Conservation (phyloP, 2,888 invertebrate genomes). For the Caenorhabditis sulstoni region DNA sequence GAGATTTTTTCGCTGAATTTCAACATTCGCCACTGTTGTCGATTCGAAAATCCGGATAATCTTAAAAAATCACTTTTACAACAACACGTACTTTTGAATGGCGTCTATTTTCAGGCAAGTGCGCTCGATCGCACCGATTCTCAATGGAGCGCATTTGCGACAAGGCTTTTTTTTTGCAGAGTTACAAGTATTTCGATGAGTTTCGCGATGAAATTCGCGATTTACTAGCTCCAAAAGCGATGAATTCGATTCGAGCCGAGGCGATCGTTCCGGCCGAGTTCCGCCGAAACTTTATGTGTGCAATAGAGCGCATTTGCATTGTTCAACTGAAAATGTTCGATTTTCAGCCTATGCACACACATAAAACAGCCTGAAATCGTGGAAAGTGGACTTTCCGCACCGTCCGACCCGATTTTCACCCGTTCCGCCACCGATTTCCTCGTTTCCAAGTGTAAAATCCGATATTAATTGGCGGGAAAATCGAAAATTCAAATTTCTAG, state of each 20-base stretch:
- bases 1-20: conserved; percentile 17
- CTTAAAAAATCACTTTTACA: conserved; percentile 14
- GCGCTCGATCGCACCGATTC: not conserved
- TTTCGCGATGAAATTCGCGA: conserved; percentile 15
- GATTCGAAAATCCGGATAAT: conserved; percentile 24
- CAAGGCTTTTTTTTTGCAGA: conserved; percentile 34
- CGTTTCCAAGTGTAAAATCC: conserved; percentile 30
- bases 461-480: not conserved
- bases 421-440: conserved; percentile 36
- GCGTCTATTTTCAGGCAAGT: conserved; percentile 43
- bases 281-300: conserved; percentile 34
- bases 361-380: not conserved
- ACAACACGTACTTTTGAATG: conserved; percentile 22
- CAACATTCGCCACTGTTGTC: conserved; percentile 38
- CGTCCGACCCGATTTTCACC: conserved; percentile 43
- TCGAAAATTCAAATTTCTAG: conserved; percentile 13
- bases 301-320: not conserved
- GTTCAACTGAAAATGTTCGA: not conserved
- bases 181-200: conserved; percentile 44
- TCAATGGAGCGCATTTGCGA: too few relatives aligned
- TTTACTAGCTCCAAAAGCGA: conserved; percentile 11
- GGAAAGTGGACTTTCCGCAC: not conserved
- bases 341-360: conserved; percentile 40
- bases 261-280: conserved; percentile 29
- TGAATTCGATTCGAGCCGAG: conserved; percentile 25